phyloP scores from a whole-genome alignment of 2,113 vertebrate species.

The Oophaga pumilio region DNA sequence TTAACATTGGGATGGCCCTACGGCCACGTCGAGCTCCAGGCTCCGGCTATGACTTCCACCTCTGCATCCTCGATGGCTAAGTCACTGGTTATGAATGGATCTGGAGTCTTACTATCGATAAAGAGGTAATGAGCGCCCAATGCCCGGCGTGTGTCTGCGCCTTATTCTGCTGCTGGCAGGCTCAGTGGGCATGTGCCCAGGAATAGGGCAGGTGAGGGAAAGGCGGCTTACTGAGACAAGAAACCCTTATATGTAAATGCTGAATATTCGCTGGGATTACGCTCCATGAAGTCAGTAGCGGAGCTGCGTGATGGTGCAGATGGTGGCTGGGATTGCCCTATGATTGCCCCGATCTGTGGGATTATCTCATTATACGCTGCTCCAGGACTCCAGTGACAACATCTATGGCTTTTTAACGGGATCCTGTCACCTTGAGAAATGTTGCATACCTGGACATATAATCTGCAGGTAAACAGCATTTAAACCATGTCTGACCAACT shows the following conservation, averaged over 20 bases:
- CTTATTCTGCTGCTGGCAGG: neutral
- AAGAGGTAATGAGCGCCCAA: neutral
- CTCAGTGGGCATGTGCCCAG: neutral
- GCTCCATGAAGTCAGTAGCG: neutral
- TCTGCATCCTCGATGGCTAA: too few relatives aligned
- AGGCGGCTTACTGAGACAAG: neutral
- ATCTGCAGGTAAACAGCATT: too few relatives aligned
- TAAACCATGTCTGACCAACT: too few relatives aligned
- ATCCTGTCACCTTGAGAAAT: too few relatives aligned
- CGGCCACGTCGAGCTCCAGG: too few relatives aligned
- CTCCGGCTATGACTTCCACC: too few relatives aligned
- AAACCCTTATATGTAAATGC: slow-evolving; percentile 19
- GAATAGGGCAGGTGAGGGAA: neutral
- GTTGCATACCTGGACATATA: too few relatives aligned
- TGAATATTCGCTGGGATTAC: neutral
- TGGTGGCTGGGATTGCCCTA: neutral
- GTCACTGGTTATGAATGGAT: too few relatives aligned
- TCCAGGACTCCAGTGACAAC: neutral
- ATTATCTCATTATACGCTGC: neutral
- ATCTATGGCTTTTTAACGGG: too few relatives aligned
- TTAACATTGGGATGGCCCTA: too few relatives aligned
- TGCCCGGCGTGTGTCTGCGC: neutral
- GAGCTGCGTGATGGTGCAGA: neutral
- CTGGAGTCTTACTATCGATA: too few relatives aligned
- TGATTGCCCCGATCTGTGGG: neutral